Base-by-base conservation (phyloP, 1,140 invertebrate genomes). In the Neodiprion virginianus region DNA sequence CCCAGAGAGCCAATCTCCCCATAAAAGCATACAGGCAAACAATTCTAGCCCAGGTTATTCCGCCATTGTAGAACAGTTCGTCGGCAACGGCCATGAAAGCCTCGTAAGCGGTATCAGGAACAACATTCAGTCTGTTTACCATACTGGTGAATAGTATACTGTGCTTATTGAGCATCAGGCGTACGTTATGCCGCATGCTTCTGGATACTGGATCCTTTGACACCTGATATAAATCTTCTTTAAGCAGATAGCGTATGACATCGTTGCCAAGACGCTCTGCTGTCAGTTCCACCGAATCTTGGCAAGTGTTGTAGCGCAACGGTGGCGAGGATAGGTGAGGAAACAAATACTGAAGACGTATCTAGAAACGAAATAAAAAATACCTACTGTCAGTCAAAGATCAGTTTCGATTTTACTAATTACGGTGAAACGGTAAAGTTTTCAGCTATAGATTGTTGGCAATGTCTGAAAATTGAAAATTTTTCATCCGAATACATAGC, bases 1-100 rank as follows among this genome's bases (percentile, higher is more conserved):
- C 90, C 84, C 90, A 89, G 0, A 90, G 80, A 1, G 90, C 89
- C 11, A 92, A 79, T 73, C 91, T 87, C 48, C 90, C 89, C 81
- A 90, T 91, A 81, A 92, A 92, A 10, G 91, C 90, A 79, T 91
- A 92, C 4, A 92, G 85, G 75, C 90, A 90, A n/a, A 92, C 88
- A 68, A 92, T 90, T 77, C 91, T 88, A 8, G 91, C 90, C 91
- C 91, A 92, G 74, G 91, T 92, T 68, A 91, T 87, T 49, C 80
- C 83, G 11, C 83, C 86, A 66, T 91, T 82, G n/a, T 83, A 86
- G 81, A 92, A 92, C 11, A 92, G 83, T 83, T 92, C 90, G 80
- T 92, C 89, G n/a, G 90, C 90, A 47, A 92, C 89, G 68, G 86
- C 88, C 48, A 87, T 87, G 80, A 92, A 92, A 65, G 90, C 89